Conservation (phyloP, 2,797 vertebrate genomes). For the Pristis pectinata region DNA sequence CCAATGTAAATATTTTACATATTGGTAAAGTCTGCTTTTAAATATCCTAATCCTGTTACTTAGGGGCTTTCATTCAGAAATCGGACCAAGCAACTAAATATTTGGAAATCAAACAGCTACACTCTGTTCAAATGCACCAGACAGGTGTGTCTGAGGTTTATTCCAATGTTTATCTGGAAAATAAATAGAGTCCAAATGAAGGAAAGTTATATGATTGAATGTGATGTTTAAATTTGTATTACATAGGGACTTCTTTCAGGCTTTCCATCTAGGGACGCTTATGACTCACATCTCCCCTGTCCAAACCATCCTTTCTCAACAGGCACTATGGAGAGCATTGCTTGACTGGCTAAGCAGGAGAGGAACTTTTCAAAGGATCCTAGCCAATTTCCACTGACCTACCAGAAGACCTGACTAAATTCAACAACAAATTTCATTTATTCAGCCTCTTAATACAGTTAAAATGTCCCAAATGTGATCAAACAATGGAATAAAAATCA, state of each 20-base stretch:
- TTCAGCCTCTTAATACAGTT: neutral
- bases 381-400: neutral
- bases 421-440: neutral
- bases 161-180: slow-evolving; percentile 28
- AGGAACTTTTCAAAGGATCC: neutral
- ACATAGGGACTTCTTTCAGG: slow-evolving; percentile 2
- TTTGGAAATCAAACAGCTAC: slow-evolving; percentile 21
- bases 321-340: neutral
- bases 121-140: slow-evolving; percentile 17
- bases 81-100: neutral
- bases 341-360: neutral
- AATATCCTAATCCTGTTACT: neutral
- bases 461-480: neutral
- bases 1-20: neutral
- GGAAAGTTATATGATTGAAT: neutral
- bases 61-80: neutral
- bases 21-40: neutral
- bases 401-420: neutral
- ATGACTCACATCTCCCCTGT: slow-evolving; percentile 27
- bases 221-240: neutral
- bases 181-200: neutral
- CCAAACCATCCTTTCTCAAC: neutral
- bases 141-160: slow-evolving; percentile 35
- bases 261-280: neutral
- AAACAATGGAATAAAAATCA: neutral